These are phyloP conservation scores for Plectrocnemia conspersa DNA, from an alignment of 1,140 invertebrate species.

Conservation along the genomic window DNA sequence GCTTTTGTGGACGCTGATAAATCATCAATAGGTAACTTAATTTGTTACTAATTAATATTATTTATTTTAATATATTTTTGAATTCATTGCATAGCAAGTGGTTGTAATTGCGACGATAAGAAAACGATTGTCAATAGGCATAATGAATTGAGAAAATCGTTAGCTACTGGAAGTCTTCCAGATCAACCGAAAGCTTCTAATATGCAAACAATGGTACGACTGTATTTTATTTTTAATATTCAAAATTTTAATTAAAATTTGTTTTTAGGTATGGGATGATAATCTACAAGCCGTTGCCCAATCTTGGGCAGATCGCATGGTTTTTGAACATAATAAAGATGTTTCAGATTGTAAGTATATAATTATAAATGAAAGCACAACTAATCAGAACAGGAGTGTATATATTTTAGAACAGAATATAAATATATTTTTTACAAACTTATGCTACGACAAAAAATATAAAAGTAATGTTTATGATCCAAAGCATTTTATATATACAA, in stretches of 20 bases:
- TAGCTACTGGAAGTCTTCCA: conserved; percentile 12
- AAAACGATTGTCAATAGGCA: conserved; percentile 21
- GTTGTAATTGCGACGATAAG: conserved; percentile 19
- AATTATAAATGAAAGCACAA: background rate
- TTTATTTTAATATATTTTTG: background rate
- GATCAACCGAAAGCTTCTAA: conserved; percentile 24
- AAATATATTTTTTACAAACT: background rate
- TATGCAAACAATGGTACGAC: conserved; percentile 14
- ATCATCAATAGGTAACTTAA: background rate
- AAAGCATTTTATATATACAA: background rate
- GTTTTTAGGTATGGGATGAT: background rate
- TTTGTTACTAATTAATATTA: background rate
- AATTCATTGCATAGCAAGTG: background rate
- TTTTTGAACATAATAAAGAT: conserved; percentile 9
- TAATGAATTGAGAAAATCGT: conserved; percentile 17
- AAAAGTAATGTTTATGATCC: background rate
- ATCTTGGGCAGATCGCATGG: conserved; percentile 9
- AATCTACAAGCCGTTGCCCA: conserved; percentile 11
- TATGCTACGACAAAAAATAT: background rate
- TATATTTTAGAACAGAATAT: background rate
- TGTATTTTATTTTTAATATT: background rate
- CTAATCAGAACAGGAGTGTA: background rate
- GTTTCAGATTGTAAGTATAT: conserved; percentile 2
- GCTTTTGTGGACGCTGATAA: background rate
- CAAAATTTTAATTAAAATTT: background rate